Conservation (phyloP, 2,797 vertebrate genomes). For the Enteromius radiatus region DNA sequence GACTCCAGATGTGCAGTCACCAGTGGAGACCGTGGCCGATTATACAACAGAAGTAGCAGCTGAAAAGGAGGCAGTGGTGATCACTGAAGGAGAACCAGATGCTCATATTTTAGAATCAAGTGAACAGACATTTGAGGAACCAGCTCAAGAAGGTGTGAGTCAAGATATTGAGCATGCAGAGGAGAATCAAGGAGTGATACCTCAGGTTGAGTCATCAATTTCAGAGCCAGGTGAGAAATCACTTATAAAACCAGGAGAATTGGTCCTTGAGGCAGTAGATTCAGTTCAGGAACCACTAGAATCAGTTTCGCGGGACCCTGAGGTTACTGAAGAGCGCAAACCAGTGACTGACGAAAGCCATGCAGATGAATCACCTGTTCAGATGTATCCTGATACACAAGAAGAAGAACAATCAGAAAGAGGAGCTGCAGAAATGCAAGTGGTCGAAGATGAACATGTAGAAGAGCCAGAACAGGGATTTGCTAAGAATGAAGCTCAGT, state of each 20-base stretch:
- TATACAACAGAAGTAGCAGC: conserved; percentile 50
- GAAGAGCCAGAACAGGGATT: conserved; percentile 48
- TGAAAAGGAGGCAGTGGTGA: conserved; percentile 18
- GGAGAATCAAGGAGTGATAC: background rate
- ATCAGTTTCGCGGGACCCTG: background rate
- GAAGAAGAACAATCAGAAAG: conserved; percentile 30
- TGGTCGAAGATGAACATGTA: conserved; percentile 31
- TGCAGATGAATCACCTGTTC: conserved; percentile 18
- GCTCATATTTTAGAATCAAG: conserved; percentile 12
- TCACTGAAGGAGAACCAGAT: conserved; percentile 13
- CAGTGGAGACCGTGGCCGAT: background rate
- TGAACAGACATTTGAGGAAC: conserved; percentile 13
- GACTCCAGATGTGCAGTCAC: conserved; percentile 56
- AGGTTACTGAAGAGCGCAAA: conserved; percentile 1
- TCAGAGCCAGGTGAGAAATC: conserved; percentile 33
- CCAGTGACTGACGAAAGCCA: conserved; percentile 3
- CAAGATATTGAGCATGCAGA: conserved; percentile 7
- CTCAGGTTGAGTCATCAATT: background rate
- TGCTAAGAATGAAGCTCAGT: conserved; percentile 2
- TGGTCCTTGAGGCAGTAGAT: background rate
- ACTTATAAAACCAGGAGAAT: background rate
- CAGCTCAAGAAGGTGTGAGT: background rate
- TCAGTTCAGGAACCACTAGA: conserved; percentile 35
- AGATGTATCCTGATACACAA: conserved; percentile 1
- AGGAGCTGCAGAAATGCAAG: conserved; percentile 36